Percentiles rank a stretch among this genome's conserved stretches.
phyloP scores from a whole-genome alignment of 2,113 vertebrate genomes.

The Calcarius ornatus region DNA sequence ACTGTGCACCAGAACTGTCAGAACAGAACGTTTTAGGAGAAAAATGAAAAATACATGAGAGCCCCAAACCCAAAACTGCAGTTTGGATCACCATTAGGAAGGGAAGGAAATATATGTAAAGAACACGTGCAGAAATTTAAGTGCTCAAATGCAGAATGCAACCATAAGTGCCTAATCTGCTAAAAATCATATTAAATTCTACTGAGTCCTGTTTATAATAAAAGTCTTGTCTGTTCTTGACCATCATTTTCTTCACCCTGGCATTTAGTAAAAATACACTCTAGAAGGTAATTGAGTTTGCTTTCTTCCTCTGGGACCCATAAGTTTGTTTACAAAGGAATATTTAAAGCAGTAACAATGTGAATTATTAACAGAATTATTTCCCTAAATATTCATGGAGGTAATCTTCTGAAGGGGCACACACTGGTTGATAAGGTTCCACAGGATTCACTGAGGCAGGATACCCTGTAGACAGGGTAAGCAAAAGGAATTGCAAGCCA shows the following conservation, averaged over 20 bases:
- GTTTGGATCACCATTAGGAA: not conserved
- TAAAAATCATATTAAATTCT: conserved; percentile 15
- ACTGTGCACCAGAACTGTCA: conserved; percentile 53
- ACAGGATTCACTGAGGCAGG: not conserved
- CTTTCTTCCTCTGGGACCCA: not conserved
- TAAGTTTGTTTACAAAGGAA: conserved; percentile 54
- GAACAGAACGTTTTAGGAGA: not conserved
- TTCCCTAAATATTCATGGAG: conserved; percentile 41
- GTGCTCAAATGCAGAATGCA: not conserved
- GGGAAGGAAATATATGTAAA: conserved; percentile 7
- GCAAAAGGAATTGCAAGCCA: not conserved
- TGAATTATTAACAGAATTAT: conserved; percentile 9
- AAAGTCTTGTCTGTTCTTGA: conserved; percentile 1
- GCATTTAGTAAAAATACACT: not conserved
- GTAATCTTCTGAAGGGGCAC: conserved; percentile 10
- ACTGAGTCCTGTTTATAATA: not conserved
- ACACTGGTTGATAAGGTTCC: not conserved
- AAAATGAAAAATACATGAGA: not conserved
- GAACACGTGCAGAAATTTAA: conserved; percentile 18
- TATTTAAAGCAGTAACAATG: conserved; percentile 15
- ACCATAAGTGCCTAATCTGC: not conserved
- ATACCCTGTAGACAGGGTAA: not conserved
- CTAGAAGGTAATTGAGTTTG: conserved; percentile 30
- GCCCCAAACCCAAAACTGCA: not conserved
- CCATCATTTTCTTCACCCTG: conserved; percentile 32